Conservation (phyloP, 2,113 vertebrate genomes). For the Podilymbus podiceps region DNA sequence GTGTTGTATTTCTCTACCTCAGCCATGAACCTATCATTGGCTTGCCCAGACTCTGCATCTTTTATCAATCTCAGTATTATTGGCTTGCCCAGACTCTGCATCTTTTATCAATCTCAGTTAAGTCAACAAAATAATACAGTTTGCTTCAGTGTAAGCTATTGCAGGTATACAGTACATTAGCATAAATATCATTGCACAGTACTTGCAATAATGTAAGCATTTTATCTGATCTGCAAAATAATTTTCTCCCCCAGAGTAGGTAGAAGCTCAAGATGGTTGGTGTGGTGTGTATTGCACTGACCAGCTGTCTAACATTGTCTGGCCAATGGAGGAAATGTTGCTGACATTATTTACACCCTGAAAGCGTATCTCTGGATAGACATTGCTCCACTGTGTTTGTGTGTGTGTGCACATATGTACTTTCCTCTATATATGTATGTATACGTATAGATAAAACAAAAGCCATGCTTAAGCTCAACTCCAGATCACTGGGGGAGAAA, state of each 20-base stretch:
- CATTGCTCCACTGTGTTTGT: not conserved
- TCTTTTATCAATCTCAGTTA: not conserved
- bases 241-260: not conserved
- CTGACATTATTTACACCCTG: not conserved
- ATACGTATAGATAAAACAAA: not conserved
- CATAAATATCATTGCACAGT: not conserved
- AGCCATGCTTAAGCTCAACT: not conserved
- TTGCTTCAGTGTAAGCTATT: not conserved
- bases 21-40: not conserved
- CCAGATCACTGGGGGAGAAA: not conserved
- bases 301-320: not conserved
- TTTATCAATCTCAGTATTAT: not conserved
- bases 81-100: not conserved
- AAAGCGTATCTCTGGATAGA: not conserved
- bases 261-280: not conserved
- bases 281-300: not conserved
- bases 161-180: not conserved
- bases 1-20: not conserved
- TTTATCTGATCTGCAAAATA: not conserved
- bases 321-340: not conserved
- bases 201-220: not conserved
- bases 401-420: accelerated
- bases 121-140: not conserved
- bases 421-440: accelerated
- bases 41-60: not conserved